Evolutionary conservation across 2,113 vertebrate species (phyloP), one percentile per base, ranked within the genome.

Genomic region (Ariopsis seemanni): DNA sequence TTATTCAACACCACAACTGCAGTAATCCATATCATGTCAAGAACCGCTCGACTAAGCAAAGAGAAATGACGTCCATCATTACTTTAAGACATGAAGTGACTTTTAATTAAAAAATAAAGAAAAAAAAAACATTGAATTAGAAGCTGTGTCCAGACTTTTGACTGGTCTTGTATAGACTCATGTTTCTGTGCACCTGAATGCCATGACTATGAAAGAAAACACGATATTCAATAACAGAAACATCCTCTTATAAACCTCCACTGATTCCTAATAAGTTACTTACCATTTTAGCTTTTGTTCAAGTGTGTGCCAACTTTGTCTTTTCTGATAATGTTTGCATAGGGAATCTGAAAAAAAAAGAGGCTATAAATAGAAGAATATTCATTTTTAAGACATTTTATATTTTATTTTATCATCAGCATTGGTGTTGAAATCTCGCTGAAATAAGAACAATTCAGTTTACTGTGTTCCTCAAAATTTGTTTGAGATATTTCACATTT

Each of bases 291-390:
- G 93, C 95, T 98, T 94, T 99, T 99, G 96, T 96, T 98, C 91
- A 98, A 96, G 92, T 99, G 97, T 53, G 97, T 94, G 72, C 95
- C 95, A 83, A 99, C 95, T 93, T 99, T 99, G 92, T 99, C 98
- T 96, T 99, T 99, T 94, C 98, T 96, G 92, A 99, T 96, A 93
- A 99, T 96, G 93, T 97, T 99, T 95, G 97, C 97, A 94, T 99
- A 99, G 88, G 98, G 98, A 93, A 99, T 99, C 98, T 99, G 94
- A 18, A 71, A 89, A 86, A 5, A 57, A 62, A 42, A 74, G 8
- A 11, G 50, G 0, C 55, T 80, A 57, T 58, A 27, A 30, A 65
- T 17, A 87, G 27, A 53, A 57, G 10, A n/a, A 80, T 22, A 48
- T 17, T 71, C 34, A 71, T 65, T 75, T 82, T 17, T 83, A 30